Evolutionary conservation across 2,888 invertebrate genomes (phyloP), one percentile per base, ranked within the genome.

Genomic region (Cheilosia vernalis): DNA sequence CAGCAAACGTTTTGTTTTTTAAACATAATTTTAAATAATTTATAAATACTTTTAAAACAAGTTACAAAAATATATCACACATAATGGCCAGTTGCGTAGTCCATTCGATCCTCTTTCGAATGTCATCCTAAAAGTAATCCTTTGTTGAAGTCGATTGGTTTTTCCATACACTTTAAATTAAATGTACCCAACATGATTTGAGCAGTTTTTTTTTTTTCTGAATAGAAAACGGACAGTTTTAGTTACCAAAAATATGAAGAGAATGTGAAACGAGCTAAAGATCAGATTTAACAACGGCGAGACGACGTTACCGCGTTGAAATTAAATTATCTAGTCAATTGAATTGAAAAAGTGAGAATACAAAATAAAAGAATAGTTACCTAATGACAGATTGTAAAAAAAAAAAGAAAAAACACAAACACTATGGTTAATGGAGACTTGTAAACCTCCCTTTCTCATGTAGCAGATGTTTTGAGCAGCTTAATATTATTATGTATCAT

Each of bases 261-360:
- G 27, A 33, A 79, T 84, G 74, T 74, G 64, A 80, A 51, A 84
- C 21, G 84, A 74, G 83, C 72, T 60, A 60, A 69, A 51, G 58
- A 80, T 84, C 74, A 84, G 80, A 84, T 84, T 76, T 74, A 55
- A 79, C 64, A 70, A 69, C 64, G 51, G 33, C 53, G 69, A 55
- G 30, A 47, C 27, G 37, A 72, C 72, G 70, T 63, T 19, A 33
- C 21, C 53, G 66, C 40, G 70, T 72, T 76, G 61, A 66, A 88
- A 88, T 88, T 89, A 89, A 89, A 88, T 89, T 89, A 89, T 88
- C 88, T 89, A 89, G 88, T 89, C 89, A 89, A 89, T 89, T 89
- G 89, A 88, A 87, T 87, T 88, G 88, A 80, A 87, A 87, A 73
- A 79, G 74, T 79, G 83, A 86, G 63, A 77, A 76, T 60, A 66